Percentiles rank a stretch among this genome's conserved stretches.
phyloP scores from a whole-genome alignment of 2,888 invertebrate genomes.

The Sepiola atlantica region DNA sequence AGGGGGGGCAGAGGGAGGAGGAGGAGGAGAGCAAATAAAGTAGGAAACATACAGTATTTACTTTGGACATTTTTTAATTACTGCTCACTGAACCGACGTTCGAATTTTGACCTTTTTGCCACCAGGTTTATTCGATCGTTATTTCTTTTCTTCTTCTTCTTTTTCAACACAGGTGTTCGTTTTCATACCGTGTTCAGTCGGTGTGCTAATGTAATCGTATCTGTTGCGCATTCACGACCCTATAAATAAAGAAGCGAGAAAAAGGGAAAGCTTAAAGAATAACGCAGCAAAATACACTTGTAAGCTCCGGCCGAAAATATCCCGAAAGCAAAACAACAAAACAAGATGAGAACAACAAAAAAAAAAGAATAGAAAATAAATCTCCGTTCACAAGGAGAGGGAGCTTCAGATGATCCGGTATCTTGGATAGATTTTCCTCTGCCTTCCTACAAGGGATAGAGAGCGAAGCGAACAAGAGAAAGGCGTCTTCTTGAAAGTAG shows the following conservation, averaged over 20 bases:
- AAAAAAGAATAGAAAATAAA: not conserved
- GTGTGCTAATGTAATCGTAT: not conserved
- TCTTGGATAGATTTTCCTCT: not conserved
- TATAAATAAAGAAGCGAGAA: not conserved
- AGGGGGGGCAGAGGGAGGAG: no score
- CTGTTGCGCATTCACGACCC: not conserved
- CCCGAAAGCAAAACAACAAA: not conserved
- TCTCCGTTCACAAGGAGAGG: no score
- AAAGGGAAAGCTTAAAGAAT: not conserved
- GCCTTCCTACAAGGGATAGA: not conserved
- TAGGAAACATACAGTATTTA: not conserved
- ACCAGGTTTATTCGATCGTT: not conserved
- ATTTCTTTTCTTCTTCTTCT: not conserved
- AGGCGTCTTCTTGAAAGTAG: not conserved
- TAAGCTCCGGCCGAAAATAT: not conserved
- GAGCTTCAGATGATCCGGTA: not conserved
- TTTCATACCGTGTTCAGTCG: not conserved
- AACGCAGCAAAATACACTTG: not conserved
- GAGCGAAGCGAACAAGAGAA: not conserved
- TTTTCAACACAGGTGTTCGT: not conserved
- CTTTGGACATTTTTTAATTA: not conserved
- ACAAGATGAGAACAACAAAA: not conserved
- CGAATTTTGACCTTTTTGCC: constrained; percentile 1
- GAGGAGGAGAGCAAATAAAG: no score
- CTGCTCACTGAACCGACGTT: not conserved